Base-by-base conservation (phyloP, 1,140 invertebrate genomes). In the Drosophila malerkotliana region DNA sequence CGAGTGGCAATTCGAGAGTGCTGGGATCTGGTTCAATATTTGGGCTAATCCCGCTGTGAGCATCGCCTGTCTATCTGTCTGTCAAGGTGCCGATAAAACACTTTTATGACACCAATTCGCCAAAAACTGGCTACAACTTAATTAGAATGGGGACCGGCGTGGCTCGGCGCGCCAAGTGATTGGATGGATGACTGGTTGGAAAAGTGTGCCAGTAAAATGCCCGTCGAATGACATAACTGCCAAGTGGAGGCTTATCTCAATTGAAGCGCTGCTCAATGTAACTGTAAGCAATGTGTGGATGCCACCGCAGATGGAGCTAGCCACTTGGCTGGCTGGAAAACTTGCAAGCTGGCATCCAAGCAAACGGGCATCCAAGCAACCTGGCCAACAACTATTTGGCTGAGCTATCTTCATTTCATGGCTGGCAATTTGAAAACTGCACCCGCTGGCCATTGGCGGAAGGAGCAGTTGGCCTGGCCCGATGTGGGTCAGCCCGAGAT, bases 191-290 rank as follows among this genome's bases (percentile, higher is more conserved):
- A 51, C 34, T 58, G n/a, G 67, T 49, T 34, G 63, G 77, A 57
- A 63, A 85, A 81, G 62, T 78, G 66, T 87, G 66, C 49, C 64
- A 60, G 45, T 37, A 68, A 47, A 68, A 58, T 68, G 61, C 55
- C 72, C 60, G 45, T 45, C 68, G 63, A 87, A 85, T 85, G 81
- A 85, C 81, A 85, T 85, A 85, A 85, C 82, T 77, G 82, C 60
- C 72, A 57, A 53, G 41, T 44, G 41, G n/a, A 44, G 41, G 66
- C 81, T 84, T 85, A 85, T 85, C 81, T 85, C 81, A 84, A 84
- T 85, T 84, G 81, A 84, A 69, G 73, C 73, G 67, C 80, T 61
- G 75, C 73, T 77, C 81, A 59, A 56, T 81, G 77, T 84, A 84
- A 84, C 81, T 84, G 81, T 84, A 85, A 85, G 81, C 62, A 63